A percentile compares a stretch with the other conserved stretches of the same genome.
phyloP scores from a whole-genome alignment of 2,113 vertebrate genomes.

The Carassius gibelio region DNA sequence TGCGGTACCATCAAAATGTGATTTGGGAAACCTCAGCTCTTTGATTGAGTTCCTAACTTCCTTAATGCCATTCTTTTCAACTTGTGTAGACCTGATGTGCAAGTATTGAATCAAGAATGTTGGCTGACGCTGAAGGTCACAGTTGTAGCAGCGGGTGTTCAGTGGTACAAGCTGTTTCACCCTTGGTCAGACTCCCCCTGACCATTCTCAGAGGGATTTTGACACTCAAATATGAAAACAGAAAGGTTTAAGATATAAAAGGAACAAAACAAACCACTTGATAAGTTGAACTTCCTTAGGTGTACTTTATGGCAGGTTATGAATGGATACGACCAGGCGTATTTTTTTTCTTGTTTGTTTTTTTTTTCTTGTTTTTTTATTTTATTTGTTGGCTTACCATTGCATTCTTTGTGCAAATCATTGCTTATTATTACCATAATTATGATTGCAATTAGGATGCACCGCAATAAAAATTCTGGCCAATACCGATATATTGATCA shows the following conservation, averaged over 20 bases:
- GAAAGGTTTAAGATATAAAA: background rate
- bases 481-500: background rate
- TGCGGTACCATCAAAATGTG: background rate
- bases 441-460: background rate
- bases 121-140: constrained; percentile 49
- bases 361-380: background rate
- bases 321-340: background rate
- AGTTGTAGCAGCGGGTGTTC: background rate
- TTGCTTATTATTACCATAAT: background rate
- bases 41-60: background rate
- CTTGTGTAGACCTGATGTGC: background rate
- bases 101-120: constrained; percentile 1
- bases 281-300: background rate
- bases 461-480: background rate
- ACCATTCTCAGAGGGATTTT: background rate
- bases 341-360: background rate
- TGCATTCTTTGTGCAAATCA: background rate
- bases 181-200: background rate
- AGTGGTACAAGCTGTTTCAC: constrained; percentile 13
- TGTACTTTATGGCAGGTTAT: background rate
- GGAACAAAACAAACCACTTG: background rate
- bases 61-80: background rate
- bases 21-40: background rate
- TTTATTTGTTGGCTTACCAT: background rate
- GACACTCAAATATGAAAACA: background rate